Evolutionary conservation across 2,888 invertebrate genomes (phyloP).

Genomic region (Stictocephala bisonia): DNA sequence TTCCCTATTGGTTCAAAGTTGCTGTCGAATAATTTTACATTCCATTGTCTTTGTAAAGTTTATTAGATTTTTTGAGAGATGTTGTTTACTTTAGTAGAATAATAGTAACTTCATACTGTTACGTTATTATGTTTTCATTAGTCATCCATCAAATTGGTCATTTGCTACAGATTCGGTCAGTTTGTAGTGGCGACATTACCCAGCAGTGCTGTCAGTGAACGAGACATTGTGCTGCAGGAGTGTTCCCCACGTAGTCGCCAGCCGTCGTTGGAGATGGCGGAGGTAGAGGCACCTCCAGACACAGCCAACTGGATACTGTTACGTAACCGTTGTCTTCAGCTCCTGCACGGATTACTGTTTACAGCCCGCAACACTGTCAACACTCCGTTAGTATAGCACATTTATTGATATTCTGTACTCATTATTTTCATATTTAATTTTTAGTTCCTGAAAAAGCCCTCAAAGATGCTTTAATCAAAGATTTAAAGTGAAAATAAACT

Average conservation of each 20-base stretch:
- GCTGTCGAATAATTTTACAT: too few species aligned
- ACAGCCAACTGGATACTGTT: conserved; percentile 72
- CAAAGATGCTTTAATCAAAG: too few species aligned
- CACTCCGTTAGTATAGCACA: conserved; percentile 64
- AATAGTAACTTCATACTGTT: neutral
- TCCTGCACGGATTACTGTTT: conserved; percentile 84
- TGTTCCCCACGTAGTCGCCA: conserved; percentile 43
- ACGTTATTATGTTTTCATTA: neutral
- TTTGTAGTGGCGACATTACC: conserved; percentile 93
- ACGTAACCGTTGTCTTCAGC: conserved; percentile 85
- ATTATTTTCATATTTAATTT: too few species aligned
- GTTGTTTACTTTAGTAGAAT: neutral
- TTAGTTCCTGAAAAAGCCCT: too few species aligned
- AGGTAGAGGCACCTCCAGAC: conserved; percentile 52
- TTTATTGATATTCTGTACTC: too few species aligned
- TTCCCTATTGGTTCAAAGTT: too few species aligned
- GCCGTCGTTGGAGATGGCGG: conserved; percentile 35
- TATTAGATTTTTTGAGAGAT: too few species aligned
- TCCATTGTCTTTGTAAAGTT: too few species aligned
- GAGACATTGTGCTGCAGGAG: conserved; percentile 54
- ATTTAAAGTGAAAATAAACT: too few species aligned
- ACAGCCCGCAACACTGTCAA: conserved; percentile 77
- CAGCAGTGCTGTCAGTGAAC: conserved; percentile 52
- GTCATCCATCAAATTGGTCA: too few species aligned
- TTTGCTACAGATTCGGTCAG: conserved; percentile 79